Conservation (phyloP, 2,797 vertebrate genomes). For the Hyperoplus lanceolatus region DNA sequence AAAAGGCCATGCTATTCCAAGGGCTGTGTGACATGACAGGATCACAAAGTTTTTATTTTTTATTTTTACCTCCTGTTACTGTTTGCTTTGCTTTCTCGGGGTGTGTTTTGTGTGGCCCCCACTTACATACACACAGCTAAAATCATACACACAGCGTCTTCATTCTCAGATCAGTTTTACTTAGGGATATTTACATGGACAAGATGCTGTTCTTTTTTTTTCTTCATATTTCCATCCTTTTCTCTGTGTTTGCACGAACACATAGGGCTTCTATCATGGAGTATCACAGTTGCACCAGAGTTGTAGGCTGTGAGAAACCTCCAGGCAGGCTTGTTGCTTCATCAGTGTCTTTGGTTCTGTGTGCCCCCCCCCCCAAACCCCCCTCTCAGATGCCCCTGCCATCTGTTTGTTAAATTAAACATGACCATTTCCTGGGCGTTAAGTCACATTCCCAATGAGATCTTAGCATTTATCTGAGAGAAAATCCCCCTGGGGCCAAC, state of each 20-base stretch:
- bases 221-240: slow-evolving; percentile 14
- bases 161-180: slow-evolving; percentile 17
- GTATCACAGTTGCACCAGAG: slow-evolving; percentile 44
- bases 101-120: slow-evolving; percentile 6
- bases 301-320: slow-evolving; percentile 69
- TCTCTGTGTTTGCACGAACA: slow-evolving; percentile 64
- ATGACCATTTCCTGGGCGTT: slow-evolving; percentile 88
- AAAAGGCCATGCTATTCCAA: slow-evolving; percentile 55
- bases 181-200: slow-evolving; percentile 11
- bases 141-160: slow-evolving; percentile 4
- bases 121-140: slow-evolving; percentile 25
- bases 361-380: not conserved
- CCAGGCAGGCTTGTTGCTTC: slow-evolving; percentile 79
- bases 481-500: slow-evolving; percentile 76
- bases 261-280: slow-evolving; percentile 38
- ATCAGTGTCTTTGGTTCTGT: slow-evolving; percentile 66
- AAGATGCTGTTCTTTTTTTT: slow-evolving; percentile 12
- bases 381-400: slow-evolving; percentile 77
- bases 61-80: slow-evolving; percentile 1
- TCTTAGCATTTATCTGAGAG: slow-evolving; percentile 83
- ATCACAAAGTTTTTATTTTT: slow-evolving; percentile 19
- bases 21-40: slow-evolving; percentile 45
- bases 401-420: slow-evolving; percentile 90
- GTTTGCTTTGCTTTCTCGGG: slow-evolving; percentile 34
- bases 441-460: slow-evolving; percentile 85